These are phyloP conservation scores for Corythornis cristatus DNA, from an alignment of 2,113 vertebrate species.

Conservation along the genomic window DNA sequence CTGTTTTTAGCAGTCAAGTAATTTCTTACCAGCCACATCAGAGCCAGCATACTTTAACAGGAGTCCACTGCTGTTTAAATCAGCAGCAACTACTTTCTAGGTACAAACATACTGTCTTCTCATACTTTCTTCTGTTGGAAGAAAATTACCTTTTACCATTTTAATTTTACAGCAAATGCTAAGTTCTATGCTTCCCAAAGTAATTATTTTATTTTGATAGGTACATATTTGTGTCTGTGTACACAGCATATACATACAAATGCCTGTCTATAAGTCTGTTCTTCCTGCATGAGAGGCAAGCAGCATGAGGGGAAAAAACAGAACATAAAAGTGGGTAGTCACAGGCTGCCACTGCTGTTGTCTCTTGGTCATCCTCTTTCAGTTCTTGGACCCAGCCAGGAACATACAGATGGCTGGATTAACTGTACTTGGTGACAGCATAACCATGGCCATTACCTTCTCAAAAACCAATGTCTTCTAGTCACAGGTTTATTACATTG, in stretches of 20 bases:
- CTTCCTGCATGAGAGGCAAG: neutral
- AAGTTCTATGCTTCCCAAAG: neutral
- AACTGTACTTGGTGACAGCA: neutral
- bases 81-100: neutral
- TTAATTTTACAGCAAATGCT: neutral
- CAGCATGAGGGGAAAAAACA: neutral
- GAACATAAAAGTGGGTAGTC: neutral
- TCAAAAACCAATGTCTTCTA: neutral
- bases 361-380: neutral
- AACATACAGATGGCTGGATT: neutral
- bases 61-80: neutral
- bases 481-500: neutral
- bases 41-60: neutral
- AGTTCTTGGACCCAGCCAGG: neutral
- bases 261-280: neutral
- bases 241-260: neutral
- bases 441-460: accelerated
- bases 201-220: neutral
- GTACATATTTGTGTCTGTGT: neutral
- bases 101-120: neutral
- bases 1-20: neutral
- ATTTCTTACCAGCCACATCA: neutral
- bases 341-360: neutral
- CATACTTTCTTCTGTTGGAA: neutral
- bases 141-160: neutral